phyloP scores from a whole-genome alignment of 2,888 invertebrate genomes.

The Clunio marinus region DNA sequence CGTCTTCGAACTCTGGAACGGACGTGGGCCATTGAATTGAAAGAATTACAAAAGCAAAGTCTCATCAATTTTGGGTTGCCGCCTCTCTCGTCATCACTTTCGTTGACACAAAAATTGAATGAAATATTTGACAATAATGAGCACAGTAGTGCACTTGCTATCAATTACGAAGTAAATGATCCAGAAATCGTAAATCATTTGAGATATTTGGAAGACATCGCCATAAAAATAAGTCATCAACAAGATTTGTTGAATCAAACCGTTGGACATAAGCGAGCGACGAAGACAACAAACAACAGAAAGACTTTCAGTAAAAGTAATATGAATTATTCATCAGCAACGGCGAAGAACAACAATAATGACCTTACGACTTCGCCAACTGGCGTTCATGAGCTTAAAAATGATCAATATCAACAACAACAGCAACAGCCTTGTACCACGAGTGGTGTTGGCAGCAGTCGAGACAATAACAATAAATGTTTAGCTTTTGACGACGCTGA shows the following conservation, averaged over 20 bases:
- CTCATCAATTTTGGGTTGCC: slow-evolving; percentile 11
- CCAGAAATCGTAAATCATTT: neutral
- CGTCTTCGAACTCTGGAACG: slow-evolving; percentile 48
- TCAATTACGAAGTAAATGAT: neutral
- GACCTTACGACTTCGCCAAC: slow-evolving; percentile 27
- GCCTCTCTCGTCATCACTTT: neutral
- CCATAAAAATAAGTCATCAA: slow-evolving; percentile 29
- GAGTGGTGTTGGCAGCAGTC: neutral
- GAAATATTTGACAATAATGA: slow-evolving; percentile 30
- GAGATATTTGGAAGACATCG: slow-evolving; percentile 30
- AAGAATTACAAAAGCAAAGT: slow-evolving; percentile 14
- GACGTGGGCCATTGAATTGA: slow-evolving; percentile 22
- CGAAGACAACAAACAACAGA: slow-evolving; percentile 17
- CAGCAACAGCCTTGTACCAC: neutral
- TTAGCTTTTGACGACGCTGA: neutral
- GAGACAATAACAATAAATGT: slow-evolving; percentile 27
- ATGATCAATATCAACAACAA: no score
- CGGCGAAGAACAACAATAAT: neutral
- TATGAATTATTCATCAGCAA: slow-evolving; percentile 36
- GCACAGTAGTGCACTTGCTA: neutral
- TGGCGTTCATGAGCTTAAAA: neutral
- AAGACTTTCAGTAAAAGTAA: slow-evolving; percentile 10
- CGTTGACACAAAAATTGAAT: neutral
- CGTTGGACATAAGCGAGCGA: slow-evolving; percentile 5
- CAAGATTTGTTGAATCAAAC: slow-evolving; percentile 16